A percentile compares a stretch with the other conserved stretches of the same genome.
These are phyloP conservation scores for Bujurquina vittata DNA, from an alignment of 2,113 vertebrate genomes.

Conservation along the genomic window DNA sequence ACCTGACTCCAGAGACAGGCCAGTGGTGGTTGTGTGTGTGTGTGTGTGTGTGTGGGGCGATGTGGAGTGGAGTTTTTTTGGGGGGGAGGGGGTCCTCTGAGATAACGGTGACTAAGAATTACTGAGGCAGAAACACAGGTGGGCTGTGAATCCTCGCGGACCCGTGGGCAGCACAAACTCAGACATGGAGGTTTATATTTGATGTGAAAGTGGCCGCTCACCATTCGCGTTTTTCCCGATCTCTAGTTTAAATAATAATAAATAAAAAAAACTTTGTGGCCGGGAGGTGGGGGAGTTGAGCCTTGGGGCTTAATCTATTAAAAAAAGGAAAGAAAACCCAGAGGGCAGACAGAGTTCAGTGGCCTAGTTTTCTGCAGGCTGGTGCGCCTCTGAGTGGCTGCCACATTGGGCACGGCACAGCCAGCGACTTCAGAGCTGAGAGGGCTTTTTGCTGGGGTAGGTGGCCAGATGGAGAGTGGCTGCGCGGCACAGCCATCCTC, in stretches of 20 bases:
- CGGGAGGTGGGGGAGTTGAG: slow-evolving; percentile 41
- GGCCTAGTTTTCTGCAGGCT: slow-evolving; percentile 68
- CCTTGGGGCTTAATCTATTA: slow-evolving; percentile 57
- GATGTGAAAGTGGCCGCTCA: slow-evolving; percentile 14
- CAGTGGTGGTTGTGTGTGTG: background rate
- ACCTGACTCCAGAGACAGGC: slow-evolving; percentile 7
- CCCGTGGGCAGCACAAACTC: slow-evolving; percentile 1
- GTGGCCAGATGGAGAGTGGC: slow-evolving; percentile 68
- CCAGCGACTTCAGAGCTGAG: slow-evolving; percentile 61
- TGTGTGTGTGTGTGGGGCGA: background rate
- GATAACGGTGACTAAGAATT: slow-evolving; percentile 30
- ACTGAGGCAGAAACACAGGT: slow-evolving; percentile 41
- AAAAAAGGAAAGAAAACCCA: background rate
- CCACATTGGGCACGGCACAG: slow-evolving; percentile 54
- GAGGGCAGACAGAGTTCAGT: slow-evolving; percentile 73
- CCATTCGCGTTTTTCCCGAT: slow-evolving; percentile 8
- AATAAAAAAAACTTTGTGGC: slow-evolving; percentile 43
- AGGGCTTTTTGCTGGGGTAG: slow-evolving; percentile 41
- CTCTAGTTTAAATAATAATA: slow-evolving; percentile 2
- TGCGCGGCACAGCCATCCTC: slow-evolving; percentile 35
- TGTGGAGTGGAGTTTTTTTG: background rate
- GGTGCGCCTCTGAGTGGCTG: slow-evolving; percentile 59
- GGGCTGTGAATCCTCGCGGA: background rate
- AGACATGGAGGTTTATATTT: slow-evolving; percentile 23
- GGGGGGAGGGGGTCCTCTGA: background rate